Conservation (phyloP, 2,113 vertebrate genomes). For the Trichomycterus rosablanca region DNA sequence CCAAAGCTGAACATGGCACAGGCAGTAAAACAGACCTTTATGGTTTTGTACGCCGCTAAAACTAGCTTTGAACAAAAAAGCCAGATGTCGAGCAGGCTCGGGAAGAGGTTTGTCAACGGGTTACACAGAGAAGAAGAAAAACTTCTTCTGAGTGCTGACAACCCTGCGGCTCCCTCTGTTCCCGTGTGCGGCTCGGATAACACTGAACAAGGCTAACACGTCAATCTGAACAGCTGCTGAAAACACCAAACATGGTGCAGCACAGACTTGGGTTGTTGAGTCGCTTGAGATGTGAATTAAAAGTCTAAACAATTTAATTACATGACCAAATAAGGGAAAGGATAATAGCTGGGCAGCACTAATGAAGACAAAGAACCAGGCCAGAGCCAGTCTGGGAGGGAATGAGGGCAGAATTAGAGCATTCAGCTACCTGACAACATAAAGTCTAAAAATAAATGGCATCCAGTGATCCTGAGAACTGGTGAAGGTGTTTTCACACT, state of each 20-base stretch:
- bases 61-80: conserved; percentile 3
- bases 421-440: neutral
- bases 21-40: neutral
- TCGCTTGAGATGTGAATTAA: conserved; percentile 17
- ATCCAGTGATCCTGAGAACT: no score
- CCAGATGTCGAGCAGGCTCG: conserved; percentile 4
- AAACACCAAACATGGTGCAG: conserved; percentile 25
- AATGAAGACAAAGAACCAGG: conserved; percentile 9
- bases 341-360: neutral
- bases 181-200: neutral
- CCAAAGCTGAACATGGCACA: no score
- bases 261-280: conserved; percentile 7
- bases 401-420: neutral
- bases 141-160: conserved; percentile 16
- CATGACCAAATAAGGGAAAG: conserved; percentile 46
- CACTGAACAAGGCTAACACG: neutral
- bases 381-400: neutral
- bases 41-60: conserved; percentile 8
- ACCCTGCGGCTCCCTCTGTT: neutral
- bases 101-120: conserved; percentile 7
- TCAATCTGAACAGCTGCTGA: conserved; percentile 3
- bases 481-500: no score
- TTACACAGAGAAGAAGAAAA: neutral
- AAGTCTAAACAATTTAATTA: conserved; percentile 30
- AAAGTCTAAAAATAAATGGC: no score